Base-by-base conservation (phyloP, 2,797 vertebrate species). In the Urosaurus nigricauda region DNA sequence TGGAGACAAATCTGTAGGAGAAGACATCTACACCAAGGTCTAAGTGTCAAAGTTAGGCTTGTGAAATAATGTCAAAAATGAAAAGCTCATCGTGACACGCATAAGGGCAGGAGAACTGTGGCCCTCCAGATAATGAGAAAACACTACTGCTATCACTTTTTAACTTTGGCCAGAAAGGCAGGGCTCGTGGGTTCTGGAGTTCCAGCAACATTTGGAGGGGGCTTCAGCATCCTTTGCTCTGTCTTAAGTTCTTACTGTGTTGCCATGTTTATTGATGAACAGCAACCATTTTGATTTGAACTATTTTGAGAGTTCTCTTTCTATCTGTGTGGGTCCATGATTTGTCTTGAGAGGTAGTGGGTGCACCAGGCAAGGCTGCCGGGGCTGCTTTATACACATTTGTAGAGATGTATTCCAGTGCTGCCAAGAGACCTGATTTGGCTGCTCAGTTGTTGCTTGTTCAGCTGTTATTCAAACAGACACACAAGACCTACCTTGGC, bases 41-140 rank as follows among this genome's bases (percentile, higher is more conserved):
- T 32, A 86, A 89, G 87, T 68, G 85, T 88, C 78, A 91, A 90
- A 84, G 71, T 84, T 43, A 1, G 0, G 88, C 83, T 90, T 32
- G 70, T 29, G 1, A 85, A 91, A 86, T 21, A n/a, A 78, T 86
- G 93, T 85, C 90, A 90, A 86, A 91, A 87, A 91, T 88, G 83
- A 87, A 53, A 7, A 88, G 89, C 84, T 88, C 73, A 13, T 60
- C 14, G 58, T 77, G 93, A 88, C 68, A 92, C 83, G 90, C 84
- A 8, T 82, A 43, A 60, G 12, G 24, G 43, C 43, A 77, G 13
- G 12, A 13, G 29, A 47, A 12, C 9, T 13, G 11, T 77, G 3
- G 24, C 5, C 47, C 40, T 75, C 24, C 43, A 47, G 40, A 47
- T 77, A 43, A 12, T 75, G 37, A 74, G 19, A 40, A n/a, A 74